Evolutionary conservation across 23 tunicate species (phyloP), one percentile per base, ranked within the genome.

Genomic region (Halocynthia roretzi): DNA sequence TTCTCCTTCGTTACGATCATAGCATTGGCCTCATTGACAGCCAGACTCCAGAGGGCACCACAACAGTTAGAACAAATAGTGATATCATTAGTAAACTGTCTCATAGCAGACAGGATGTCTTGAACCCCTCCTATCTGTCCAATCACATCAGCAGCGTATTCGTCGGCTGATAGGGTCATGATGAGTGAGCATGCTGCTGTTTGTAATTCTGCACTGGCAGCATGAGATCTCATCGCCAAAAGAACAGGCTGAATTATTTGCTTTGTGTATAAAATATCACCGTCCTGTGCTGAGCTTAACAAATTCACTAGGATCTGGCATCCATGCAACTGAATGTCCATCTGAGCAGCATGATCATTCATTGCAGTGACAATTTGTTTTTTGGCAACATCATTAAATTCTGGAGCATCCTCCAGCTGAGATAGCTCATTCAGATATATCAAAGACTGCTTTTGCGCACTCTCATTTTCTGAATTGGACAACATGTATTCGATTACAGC

Each of bases 61-160:
- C 98, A 92, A 58, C 98, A 92, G 12, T 50, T 83, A 8, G 88
- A 61, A 76, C 91, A 86, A 70, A 92, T 86, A 10, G 62, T 77
- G 5, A 92, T 81, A 67, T 92, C 79, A 6, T 56, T 56, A 31
- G 81, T n/a, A 67, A 89, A 95, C 67, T 89, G 99, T 70, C 99
- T 69, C 87, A 95, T 86, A 11, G 78, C 84, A 7, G 95, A 85
- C 18, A 95, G 62, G 50, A 95, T 85, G 56, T 95, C 99, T 51
- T 95, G 99, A 15, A 95, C 77, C 50, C 95, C 99, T n/a, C 99
- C 99, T 8, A 87, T 52, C 69, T 88, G 80, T 9, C 99, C 99
- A 78, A 95, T 88, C 17, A 82, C 48, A 14, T 88, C 94, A 15
- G 99, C 94, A 49, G 95, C 96, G 21, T 81, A 62, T 81, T 95